Conservation (phyloP, 2,888 invertebrate genomes). For the Tenthredo mesomela region DNA sequence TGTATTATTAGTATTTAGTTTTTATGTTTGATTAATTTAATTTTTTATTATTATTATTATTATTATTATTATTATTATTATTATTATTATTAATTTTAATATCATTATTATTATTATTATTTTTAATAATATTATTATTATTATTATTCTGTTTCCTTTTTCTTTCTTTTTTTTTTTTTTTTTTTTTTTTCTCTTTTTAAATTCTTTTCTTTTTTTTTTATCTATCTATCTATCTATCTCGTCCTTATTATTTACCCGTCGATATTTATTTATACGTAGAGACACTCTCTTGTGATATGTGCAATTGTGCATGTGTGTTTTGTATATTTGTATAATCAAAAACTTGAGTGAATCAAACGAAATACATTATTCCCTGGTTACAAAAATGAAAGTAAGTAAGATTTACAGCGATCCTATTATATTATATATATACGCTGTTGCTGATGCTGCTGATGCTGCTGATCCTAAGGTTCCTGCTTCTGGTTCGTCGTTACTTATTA, state of each 20-base stretch:
- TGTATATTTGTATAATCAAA: constrained; percentile 53
- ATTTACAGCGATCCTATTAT: constrained; percentile 2
- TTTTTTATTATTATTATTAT: constrained; percentile 54
- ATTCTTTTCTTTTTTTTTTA: constrained; percentile 46
- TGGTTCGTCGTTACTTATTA: background rate
- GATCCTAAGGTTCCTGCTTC: background rate
- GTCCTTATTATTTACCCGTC: constrained; percentile 49
- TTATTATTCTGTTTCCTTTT: constrained; percentile 19
- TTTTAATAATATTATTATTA: constrained; percentile 31
- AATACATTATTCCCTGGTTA: constrained; percentile 47
- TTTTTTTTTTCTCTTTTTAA: constrained; percentile 41
- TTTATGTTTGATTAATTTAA: constrained; percentile 60
- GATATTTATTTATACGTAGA: constrained; percentile 45
- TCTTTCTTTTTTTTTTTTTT: constrained; percentile 52
- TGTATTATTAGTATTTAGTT: constrained; percentile 64
- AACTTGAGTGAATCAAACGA: constrained; percentile 46
- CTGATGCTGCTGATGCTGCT: background rate
- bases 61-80: constrained; percentile 51
- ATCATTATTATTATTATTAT: constrained; percentile 31
- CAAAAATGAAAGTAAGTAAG: background rate
- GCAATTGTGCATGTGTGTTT: constrained; percentile 51
- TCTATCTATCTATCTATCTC: constrained; percentile 39
- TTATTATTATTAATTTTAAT: constrained; percentile 40
- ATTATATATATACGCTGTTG: background rate
- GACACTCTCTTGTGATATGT: constrained; percentile 46